Percentiles rank a stretch among this genome's conserved stretches.
phyloP scores from a whole-genome alignment of 2,797 vertebrate species.

The Ataeniobius toweri region DNA sequence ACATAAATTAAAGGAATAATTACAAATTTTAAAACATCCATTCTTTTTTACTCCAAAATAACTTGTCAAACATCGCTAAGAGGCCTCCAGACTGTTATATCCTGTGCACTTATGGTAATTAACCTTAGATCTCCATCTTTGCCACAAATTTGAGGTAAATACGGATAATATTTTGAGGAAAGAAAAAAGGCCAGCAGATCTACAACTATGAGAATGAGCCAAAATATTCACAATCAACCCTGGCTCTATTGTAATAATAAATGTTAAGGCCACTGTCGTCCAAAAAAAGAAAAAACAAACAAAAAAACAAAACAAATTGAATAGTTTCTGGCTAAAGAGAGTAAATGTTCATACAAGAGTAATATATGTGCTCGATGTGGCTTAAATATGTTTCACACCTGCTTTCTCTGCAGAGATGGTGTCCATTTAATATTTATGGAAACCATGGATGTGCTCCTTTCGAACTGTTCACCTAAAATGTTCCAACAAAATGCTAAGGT shows the following conservation, averaged over 20 bases:
- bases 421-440: neutral
- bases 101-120: neutral
- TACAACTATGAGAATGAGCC: constrained; percentile 24
- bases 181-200: neutral
- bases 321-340: constrained; percentile 3
- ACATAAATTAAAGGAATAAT: neutral
- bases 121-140: neutral
- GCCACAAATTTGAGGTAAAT: constrained; percentile 19
- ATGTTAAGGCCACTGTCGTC: constrained; percentile 5
- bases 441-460: neutral
- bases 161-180: constrained; percentile 22
- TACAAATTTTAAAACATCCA: neutral
- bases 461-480: neutral
- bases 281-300: neutral
- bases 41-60: constrained; percentile 1
- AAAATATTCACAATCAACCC: constrained; percentile 15
- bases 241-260: constrained; percentile 6
- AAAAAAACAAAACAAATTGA: neutral
- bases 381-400: neutral
- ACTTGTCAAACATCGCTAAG: neutral
- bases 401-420: neutral
- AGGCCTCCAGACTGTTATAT: neutral
- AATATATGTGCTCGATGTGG: neutral
- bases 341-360: neutral
- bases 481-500: neutral